phyloP scores from a whole-genome alignment of 2,888 invertebrate species.

The Tineola bisselliella region DNA sequence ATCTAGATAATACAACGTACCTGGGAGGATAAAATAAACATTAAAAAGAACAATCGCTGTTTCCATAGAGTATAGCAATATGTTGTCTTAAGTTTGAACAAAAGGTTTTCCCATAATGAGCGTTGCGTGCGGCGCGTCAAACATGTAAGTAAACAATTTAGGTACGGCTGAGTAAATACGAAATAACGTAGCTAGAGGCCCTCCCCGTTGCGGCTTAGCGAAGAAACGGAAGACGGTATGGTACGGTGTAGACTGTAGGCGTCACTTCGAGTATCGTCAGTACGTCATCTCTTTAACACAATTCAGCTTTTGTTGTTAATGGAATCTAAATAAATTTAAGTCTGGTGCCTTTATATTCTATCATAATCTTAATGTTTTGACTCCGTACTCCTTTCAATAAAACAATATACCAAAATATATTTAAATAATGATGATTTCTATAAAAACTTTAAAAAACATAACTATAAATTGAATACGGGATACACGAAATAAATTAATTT shows the following conservation, averaged over 20 bases:
- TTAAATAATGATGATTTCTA: too few species aligned
- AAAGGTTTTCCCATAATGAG: constrained; percentile 61
- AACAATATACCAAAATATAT: too few species aligned
- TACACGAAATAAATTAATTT: constrained; percentile 56
- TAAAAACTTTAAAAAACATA: too few species aligned
- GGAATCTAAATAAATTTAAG: constrained; percentile 57
- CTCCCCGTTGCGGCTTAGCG: constrained; percentile 43
- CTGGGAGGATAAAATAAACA: constrained; percentile 33
- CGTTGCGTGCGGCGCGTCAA: constrained; percentile 62
- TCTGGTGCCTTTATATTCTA: not conserved
- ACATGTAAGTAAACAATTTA: constrained; percentile 67
- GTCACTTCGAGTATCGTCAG: constrained; percentile 24
- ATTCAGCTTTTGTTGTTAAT: constrained; percentile 57
- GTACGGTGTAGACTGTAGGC: not conserved
- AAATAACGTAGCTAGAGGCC: constrained; percentile 57
- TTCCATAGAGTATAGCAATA: constrained; percentile 57
- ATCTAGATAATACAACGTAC: too few species aligned
- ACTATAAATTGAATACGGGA: constrained; percentile 37
- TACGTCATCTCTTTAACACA: constrained; percentile 55
- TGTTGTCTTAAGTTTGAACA: constrained; percentile 60
- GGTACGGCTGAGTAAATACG: constrained; percentile 65
- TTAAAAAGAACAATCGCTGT: constrained; percentile 50
- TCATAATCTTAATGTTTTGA: too few species aligned
- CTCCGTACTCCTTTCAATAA: too few species aligned
- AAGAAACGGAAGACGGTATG: constrained; percentile 22